Evolutionary conservation across 1,140 invertebrate species (phyloP).

Genomic region (Phymorhynchus buccinoides): DNA sequence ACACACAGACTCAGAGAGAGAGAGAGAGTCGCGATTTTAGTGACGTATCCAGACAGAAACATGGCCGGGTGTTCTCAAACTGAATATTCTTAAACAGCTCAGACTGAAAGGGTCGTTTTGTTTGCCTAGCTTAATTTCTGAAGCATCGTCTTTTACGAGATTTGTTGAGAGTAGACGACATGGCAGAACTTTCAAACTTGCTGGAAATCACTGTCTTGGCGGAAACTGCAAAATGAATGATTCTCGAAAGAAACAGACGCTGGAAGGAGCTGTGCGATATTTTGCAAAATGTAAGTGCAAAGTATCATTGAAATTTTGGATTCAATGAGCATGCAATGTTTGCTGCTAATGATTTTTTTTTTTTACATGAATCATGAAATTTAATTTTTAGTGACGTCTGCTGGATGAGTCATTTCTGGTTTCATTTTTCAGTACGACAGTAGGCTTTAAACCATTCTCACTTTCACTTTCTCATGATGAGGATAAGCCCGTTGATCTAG

Average conservation of each 20-base stretch:
- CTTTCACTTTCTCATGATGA: no score
- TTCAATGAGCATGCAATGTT: background rate
- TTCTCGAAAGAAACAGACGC: background rate
- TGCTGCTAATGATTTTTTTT: background rate
- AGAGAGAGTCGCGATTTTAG: no score
- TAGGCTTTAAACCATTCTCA: no score
- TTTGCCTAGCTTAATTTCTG: background rate
- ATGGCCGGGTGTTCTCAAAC: no score
- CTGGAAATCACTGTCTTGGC: conserved; percentile 1
- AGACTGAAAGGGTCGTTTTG: background rate
- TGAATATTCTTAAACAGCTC: background rate
- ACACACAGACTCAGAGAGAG: no score
- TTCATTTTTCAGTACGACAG: no score
- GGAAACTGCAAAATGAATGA: background rate
- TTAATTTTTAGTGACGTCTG: background rate
- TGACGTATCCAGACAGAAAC: no score
- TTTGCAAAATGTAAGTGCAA: conserved; percentile 36
- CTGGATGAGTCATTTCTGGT: background rate
- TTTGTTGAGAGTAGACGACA: background rate
- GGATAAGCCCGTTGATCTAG: no score
- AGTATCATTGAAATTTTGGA: background rate
- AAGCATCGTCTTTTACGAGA: background rate
- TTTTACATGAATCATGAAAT: background rate
- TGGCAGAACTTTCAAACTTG: background rate
- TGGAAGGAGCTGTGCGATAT: conserved; percentile 31